A percentile compares a stretch with the other conserved stretches of the same genome.
Conservation (phyloP, 2,888 invertebrate genomes). For the Drosophila setosimentum region DNA sequence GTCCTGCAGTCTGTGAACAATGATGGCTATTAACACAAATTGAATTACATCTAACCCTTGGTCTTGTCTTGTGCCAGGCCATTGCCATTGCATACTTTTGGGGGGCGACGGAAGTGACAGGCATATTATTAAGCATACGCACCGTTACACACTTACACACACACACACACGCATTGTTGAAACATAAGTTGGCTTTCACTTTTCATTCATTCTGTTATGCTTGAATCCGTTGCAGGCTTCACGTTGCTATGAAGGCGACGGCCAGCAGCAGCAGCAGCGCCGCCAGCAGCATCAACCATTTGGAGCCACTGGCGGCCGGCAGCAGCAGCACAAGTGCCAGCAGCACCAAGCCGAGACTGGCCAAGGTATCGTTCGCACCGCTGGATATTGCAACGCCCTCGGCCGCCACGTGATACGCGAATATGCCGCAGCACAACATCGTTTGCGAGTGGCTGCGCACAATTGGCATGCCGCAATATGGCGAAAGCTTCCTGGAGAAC, state of each 20-base stretch:
- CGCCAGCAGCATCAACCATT: constrained; percentile 46
- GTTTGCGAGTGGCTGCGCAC: constrained; percentile 97
- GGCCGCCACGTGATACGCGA: constrained; percentile 80
- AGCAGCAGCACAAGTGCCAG: constrained; percentile 30
- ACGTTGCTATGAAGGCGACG: constrained; percentile 84
- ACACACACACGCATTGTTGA: not conserved
- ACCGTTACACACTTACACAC: constrained; percentile 29
- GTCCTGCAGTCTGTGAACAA: constrained; percentile 57
- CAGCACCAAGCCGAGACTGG: constrained; percentile 72
- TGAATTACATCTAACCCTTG: constrained; percentile 60
- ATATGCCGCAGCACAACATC: constrained; percentile 88
- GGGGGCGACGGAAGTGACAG: constrained; percentile 33
- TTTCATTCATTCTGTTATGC: constrained; percentile 1
- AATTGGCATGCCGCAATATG: constrained; percentile 94
- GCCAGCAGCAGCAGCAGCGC: constrained; percentile 61
- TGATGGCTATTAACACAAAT: constrained; percentile 78
- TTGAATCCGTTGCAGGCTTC: constrained; percentile 37
- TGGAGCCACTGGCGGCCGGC: constrained; percentile 62
- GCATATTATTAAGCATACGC: constrained; percentile 64
- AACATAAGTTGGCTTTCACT: constrained; percentile 31
- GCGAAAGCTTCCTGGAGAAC: constrained; percentile 97
- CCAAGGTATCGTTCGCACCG: constrained; percentile 83
- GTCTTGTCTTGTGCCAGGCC: constrained; percentile 19
- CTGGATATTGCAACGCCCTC: constrained; percentile 76
- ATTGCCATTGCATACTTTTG: constrained; percentile 25